Evolutionary conservation across 2,113 vertebrate species (phyloP).

Genomic region (Sciurus niger): DNA sequence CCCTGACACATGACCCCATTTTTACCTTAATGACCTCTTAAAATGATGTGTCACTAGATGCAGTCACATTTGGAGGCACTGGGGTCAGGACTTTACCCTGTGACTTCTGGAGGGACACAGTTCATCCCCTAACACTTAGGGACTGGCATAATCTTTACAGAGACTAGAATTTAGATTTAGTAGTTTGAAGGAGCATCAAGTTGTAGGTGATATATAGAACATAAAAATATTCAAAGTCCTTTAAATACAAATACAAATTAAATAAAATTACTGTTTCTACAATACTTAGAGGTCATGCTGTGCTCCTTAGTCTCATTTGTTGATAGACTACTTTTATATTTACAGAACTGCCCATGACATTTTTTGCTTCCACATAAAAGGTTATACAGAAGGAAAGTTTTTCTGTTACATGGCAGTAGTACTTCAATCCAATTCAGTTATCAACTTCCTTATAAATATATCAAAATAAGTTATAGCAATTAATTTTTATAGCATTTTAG

Average conservation of each 20-base stretch:
- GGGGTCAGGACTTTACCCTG: neutral
- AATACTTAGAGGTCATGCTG: neutral
- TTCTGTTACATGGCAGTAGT: neutral
- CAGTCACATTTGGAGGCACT: neutral
- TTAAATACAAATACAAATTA: constrained; percentile 4
- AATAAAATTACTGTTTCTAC: neutral
- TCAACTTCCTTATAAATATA: neutral
- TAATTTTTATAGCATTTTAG: neutral
- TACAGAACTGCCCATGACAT: neutral
- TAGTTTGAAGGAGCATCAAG: neutral
- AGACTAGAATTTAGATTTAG: constrained; percentile 4
- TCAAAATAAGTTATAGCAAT: neutral
- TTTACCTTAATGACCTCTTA: neutral
- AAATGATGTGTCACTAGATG: neutral
- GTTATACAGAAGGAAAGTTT: neutral
- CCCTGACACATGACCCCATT: neutral
- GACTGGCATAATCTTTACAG: neutral
- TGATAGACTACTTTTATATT: neutral
- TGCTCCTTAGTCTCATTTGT: neutral
- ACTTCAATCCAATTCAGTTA: neutral
- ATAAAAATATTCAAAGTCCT: constrained; percentile 16
- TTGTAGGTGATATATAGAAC: neutral
- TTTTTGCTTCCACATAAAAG: neutral
- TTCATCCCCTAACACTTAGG: neutral
- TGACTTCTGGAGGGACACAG: neutral